Conservation (phyloP, 2,113 vertebrate genomes). For the Caretta caretta region DNA sequence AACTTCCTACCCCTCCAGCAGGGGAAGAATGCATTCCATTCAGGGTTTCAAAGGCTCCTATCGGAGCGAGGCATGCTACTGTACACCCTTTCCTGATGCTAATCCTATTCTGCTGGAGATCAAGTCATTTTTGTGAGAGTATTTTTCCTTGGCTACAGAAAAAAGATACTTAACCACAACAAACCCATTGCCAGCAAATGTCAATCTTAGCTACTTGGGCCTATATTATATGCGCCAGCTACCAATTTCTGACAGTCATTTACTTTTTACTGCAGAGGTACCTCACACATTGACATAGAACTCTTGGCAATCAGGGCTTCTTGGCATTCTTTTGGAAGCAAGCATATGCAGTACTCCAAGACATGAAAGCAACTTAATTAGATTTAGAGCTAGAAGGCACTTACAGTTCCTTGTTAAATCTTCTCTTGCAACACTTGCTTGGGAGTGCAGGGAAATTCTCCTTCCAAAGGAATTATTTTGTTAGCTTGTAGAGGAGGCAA, state of each 20-base stretch:
- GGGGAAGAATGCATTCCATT: constrained; percentile 52
- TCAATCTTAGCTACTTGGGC: constrained; percentile 44
- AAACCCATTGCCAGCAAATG: constrained; percentile 55
- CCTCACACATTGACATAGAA: constrained; percentile 33
- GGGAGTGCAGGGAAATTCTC: constrained; percentile 12
- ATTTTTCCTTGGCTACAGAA: constrained; percentile 58
- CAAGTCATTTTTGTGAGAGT: constrained; percentile 46
- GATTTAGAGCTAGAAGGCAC: constrained; percentile 49
- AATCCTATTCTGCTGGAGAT: constrained; percentile 65
- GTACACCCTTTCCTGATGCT: constrained; percentile 58
- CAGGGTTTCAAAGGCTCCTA: background rate
- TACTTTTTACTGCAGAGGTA: constrained; percentile 9
- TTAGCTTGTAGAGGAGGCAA: background rate
- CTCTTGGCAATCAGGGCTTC: background rate
- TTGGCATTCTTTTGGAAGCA: constrained; percentile 40
- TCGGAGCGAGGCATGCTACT: constrained; percentile 19
- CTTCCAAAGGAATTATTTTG: background rate
- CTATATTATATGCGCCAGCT: constrained; percentile 13
- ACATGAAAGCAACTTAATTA: constrained; percentile 43
- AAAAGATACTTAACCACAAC: constrained; percentile 64
- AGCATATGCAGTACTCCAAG: constrained; percentile 9
- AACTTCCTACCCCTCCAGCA: background rate
- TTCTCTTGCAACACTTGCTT: constrained; percentile 45
- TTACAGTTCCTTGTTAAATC: background rate
- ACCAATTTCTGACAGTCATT: constrained; percentile 14